Base-by-base conservation (phyloP, 2,888 invertebrate species). In the Drosophila rellima region DNA sequence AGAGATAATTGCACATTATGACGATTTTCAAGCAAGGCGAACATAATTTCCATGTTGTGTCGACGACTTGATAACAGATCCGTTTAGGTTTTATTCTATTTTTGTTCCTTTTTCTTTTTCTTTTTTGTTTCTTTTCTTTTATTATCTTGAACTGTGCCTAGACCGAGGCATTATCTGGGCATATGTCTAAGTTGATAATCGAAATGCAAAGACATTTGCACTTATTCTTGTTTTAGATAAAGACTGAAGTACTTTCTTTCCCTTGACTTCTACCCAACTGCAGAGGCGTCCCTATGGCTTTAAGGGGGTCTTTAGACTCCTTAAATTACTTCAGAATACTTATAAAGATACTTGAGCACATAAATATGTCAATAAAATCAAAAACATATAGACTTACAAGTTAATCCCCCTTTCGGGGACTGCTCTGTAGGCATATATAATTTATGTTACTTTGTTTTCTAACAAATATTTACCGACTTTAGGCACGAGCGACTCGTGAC, bases 11-110 rank as follows among this genome's bases (percentile, higher is more conserved):
- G 74, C 74, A 74, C 74, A 74, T 74, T 65, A 74, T 74, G 74
- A 74, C 74, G 70, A 74, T 50, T 69, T 35, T 37, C 10, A 31
- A 7, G 17, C 18, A 20, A 18, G 72, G 52, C 47, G 50, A 73
- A 75, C 77, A 75, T 75, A 79, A 80, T 70, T 72, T 80, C 66
- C 70, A 80, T 81, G 82, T 60, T 80, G 66, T 66, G 61, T 66
- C 62, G 66, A 64, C 66, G 47, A 57, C 70, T 69, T 70, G 77
- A 82, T 79, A 66, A 70, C 31, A 50, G 56, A 74, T 29, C 60
- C 20, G 20, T 40, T 39, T 42, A 44, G 44, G 37, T 50, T 31
- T 68, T 33, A 15, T 42, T 31, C 33, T 42, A 11, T n/a, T 2
- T 13, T 54, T n/a, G n/a, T 17, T 17, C 11, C 6, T 26, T 48